phyloP scores from a whole-genome alignment of 2,113 vertebrate genomes.

The Sphyrna mokarran region DNA sequence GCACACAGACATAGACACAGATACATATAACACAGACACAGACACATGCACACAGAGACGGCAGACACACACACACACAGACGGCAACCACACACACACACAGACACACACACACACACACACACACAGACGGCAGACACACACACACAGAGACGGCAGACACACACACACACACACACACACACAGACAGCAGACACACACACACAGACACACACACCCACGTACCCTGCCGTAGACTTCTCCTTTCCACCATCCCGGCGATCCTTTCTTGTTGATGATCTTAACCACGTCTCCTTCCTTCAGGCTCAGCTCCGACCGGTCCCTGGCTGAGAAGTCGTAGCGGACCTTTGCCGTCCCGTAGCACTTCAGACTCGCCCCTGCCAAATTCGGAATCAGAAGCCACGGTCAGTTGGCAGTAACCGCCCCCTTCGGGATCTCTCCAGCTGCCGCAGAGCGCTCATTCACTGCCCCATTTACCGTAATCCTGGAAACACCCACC shows the following conservation, averaged over 20 bases:
- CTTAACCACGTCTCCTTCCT: conserved; percentile 79
- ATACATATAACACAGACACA: no score
- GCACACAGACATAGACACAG: no score
- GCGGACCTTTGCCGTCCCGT: conserved; percentile 72
- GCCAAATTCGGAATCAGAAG: neutral
- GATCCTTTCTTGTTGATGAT: conserved; percentile 83
- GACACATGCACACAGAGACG: no score
- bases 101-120: neutral
- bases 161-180: neutral
- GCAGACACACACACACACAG: neutral
- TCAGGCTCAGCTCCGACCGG: conserved; percentile 74
- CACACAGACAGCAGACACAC: neutral
- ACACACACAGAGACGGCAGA: no score
- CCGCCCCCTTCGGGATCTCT: neutral
- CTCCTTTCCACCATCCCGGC: conserved; percentile 87
- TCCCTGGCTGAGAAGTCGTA: conserved; percentile 86
- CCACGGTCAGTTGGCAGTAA: no score
- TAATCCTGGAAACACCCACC: no score
- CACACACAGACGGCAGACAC: neutral
- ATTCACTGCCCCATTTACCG: no score
- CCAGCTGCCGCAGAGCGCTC: no score
- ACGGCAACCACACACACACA: neutral
- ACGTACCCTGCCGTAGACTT: conserved; percentile 81
- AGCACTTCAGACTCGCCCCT: conserved; percentile 62
- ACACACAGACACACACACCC: neutral